These are phyloP conservation scores for Elephantulus edwardii DNA, from an alignment of 2,113 vertebrate species.

Conservation along the genomic window DNA sequence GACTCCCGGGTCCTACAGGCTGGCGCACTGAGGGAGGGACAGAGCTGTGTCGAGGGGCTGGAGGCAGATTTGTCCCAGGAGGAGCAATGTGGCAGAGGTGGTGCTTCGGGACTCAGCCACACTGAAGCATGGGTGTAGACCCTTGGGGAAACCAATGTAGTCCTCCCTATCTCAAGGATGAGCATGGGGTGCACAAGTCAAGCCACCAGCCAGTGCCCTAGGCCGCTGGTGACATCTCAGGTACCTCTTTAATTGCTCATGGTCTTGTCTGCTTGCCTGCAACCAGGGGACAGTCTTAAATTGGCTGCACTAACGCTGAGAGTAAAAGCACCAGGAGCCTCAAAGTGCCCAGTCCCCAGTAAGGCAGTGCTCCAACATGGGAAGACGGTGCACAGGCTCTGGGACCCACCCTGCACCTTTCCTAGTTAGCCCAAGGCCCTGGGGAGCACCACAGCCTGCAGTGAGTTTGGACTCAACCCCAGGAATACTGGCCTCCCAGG, in stretches of 20 bases:
- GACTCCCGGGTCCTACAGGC: neutral
- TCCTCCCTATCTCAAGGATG: neutral
- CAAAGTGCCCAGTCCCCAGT: neutral
- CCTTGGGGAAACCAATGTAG: neutral
- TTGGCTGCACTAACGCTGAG: neutral
- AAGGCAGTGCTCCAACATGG: neutral
- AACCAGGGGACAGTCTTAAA: neutral
- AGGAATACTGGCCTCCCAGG: neutral
- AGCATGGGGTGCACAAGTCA: neutral
- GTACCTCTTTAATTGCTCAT: neutral
- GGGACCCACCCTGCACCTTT: neutral
- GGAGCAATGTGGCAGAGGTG: neutral
- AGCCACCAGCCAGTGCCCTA: neutral
- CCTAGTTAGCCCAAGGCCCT: neutral
- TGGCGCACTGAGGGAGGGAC: neutral
- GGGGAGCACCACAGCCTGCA: neutral
- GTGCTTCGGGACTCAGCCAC: too few relatives aligned
- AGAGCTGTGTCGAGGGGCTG: too few relatives aligned
- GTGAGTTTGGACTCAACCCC: neutral
- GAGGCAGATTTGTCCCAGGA: neutral
- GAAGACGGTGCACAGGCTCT: neutral
- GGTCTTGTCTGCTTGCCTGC: neutral
- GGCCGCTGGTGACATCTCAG: neutral
- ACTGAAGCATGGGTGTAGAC: neutral
- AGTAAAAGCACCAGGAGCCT: neutral